Conservation (phyloP, 2,797 vertebrate species). For the Lepus townsendii region DNA sequence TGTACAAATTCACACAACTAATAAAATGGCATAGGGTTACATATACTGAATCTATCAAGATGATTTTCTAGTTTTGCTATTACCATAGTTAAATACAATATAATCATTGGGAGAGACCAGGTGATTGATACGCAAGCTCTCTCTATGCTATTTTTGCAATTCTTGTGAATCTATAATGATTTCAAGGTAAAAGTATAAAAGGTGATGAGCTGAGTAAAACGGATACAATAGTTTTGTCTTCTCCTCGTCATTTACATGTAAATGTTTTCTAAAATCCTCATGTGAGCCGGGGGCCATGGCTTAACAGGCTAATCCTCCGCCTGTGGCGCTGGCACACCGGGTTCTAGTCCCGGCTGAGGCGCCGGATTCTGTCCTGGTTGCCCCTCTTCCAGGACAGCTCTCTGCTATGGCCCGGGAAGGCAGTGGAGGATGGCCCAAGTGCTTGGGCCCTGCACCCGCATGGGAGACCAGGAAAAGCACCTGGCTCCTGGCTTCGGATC, state of each 20-base stretch:
- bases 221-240: not conserved
- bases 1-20: not conserved
- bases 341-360: too few species aligned
- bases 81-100: not conserved
- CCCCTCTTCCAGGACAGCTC: too few species aligned
- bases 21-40: not conserved
- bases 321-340: too few species aligned
- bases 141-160: not conserved
- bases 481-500: too few species aligned
- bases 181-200: constrained; percentile 48
- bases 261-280: constrained; percentile 60
- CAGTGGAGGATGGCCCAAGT: too few species aligned
- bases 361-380: too few species aligned
- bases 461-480: too few species aligned
- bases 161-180: not conserved
- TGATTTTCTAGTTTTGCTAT: not conserved
- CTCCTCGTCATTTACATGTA: not conserved
- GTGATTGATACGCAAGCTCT: not conserved
- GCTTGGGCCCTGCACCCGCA: too few species aligned
- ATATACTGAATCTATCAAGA: not conserved
- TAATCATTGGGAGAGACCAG: not conserved
- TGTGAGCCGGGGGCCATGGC: not conserved
- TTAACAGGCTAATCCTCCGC: too few species aligned
- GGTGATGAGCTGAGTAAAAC: constrained; percentile 3
- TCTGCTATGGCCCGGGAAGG: too few species aligned